Conservation (phyloP, 2,797 vertebrate genomes). For the Platyrinchus mystaceus region DNA sequence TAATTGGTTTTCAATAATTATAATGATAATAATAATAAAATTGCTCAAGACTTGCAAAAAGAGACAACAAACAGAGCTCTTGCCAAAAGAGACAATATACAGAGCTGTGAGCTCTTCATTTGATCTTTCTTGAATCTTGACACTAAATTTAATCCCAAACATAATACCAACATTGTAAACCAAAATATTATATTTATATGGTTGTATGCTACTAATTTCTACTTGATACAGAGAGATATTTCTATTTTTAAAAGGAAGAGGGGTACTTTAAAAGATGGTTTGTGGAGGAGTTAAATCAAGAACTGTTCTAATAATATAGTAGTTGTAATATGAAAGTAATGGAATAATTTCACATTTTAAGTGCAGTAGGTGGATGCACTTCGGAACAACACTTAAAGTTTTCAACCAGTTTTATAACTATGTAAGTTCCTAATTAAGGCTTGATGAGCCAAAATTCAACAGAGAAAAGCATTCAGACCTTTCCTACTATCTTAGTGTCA, state of each 20-base stretch:
- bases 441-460: background rate
- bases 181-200: background rate
- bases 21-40: background rate
- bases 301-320: background rate
- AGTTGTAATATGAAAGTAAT: background rate
- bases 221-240: background rate
- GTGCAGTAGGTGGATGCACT: background rate
- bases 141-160: background rate
- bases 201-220: background rate
- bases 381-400: background rate
- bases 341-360: background rate
- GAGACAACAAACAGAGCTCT: background rate
- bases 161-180: background rate
- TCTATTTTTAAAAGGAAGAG: background rate
- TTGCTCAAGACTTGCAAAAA: background rate
- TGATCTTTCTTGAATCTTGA: background rate
- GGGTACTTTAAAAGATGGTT: background rate
- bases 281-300: background rate
- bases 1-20: background rate
- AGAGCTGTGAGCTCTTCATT: background rate
- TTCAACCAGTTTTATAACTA: background rate
- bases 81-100: background rate
- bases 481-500: background rate
- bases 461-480: background rate
- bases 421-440: background rate